Conservation (phyloP, 2,797 vertebrate genomes). For the Podarcis lilfordi region DNA sequence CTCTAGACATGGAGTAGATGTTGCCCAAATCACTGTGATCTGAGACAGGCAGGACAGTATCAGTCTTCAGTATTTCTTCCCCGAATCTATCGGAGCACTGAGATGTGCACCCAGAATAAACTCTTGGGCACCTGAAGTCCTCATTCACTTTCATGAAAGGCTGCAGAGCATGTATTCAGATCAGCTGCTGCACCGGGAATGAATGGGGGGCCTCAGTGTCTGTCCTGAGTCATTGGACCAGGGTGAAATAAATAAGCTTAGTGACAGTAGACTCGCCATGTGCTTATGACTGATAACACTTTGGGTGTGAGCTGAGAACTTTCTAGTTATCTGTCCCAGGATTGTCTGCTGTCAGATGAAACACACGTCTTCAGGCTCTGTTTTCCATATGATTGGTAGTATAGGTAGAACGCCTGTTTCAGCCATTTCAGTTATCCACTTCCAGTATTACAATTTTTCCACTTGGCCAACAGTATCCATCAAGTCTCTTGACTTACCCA, state of each 20-base stretch:
- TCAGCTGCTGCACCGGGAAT: neutral
- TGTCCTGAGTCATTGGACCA: neutral
- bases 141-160: neutral
- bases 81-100: neutral
- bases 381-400: neutral
- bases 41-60: neutral
- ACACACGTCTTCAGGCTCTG: neutral
- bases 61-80: neutral
- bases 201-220: neutral
- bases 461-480: neutral
- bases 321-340: neutral
- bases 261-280: neutral
- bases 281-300: neutral
- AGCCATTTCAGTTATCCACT: too few relatives aligned
- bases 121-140: neutral
- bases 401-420: neutral
- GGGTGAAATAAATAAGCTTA: neutral
- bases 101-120: neutral
- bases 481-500: neutral
- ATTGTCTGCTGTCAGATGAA: neutral
- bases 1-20: neutral
- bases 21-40: neutral
- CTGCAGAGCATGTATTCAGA: neutral
- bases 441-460: neutral
- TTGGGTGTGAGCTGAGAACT: neutral